phyloP scores from a whole-genome alignment of 2,797 vertebrate species.

The Pampus argenteus region DNA sequence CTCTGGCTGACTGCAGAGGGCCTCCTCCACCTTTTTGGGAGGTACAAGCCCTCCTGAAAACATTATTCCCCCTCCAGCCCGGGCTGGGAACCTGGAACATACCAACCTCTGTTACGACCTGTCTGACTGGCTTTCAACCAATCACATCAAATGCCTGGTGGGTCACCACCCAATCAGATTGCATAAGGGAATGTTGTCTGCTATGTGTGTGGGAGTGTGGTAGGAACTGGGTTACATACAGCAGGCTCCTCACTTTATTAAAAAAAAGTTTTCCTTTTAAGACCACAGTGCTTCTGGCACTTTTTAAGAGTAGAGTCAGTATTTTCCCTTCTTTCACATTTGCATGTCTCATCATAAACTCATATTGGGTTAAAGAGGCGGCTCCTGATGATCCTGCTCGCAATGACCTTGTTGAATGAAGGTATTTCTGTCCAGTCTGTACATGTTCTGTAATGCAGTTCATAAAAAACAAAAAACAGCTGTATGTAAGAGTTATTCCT shows the following conservation, averaged over 20 bases:
- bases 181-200: slow-evolving; percentile 52
- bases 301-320: background rate
- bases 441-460: background rate
- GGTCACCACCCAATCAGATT: slow-evolving; percentile 66
- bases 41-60: slow-evolving; percentile 24
- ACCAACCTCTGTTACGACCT: slow-evolving; percentile 68
- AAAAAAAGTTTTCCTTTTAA: slow-evolving; percentile 13
- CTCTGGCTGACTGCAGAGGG: slow-evolving; percentile 25
- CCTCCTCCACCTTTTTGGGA: slow-evolving; percentile 49
- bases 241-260: slow-evolving; percentile 33
- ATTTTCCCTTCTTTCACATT: slow-evolving; percentile 7
- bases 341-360: slow-evolving; percentile 6
- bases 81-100: slow-evolving; percentile 67
- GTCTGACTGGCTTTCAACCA: slow-evolving; percentile 72
- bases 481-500: background rate
- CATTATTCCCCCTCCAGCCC: slow-evolving; percentile 32
- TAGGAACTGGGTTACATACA: slow-evolving; percentile 41
- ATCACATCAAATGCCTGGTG: slow-evolving; percentile 58
- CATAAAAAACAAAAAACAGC: background rate
- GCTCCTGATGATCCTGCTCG: background rate
- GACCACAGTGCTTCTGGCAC: slow-evolving; percentile 14
- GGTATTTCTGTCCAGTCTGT: background rate
- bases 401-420: background rate
- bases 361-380: background rate
- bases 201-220: slow-evolving; percentile 50